Conservation (phyloP, 2,797 vertebrate genomes). For the Brachymystax lenok region DNA sequence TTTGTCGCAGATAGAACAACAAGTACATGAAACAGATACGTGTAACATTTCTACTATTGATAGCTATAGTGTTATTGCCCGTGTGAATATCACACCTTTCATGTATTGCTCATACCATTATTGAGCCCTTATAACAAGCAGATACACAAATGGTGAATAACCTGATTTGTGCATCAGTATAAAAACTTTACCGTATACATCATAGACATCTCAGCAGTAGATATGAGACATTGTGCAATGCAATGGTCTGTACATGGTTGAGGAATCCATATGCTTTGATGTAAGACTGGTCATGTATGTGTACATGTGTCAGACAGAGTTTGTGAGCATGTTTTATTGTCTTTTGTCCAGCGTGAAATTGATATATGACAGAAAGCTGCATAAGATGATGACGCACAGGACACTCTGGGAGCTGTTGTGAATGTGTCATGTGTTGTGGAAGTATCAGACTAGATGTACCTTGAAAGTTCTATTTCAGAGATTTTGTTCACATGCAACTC, state of each 20-base stretch:
- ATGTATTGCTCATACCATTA: neutral
- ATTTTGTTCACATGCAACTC: slow-evolving; percentile 68
- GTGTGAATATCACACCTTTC: neutral
- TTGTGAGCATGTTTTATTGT: slow-evolving; percentile 46
- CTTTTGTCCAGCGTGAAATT: slow-evolving; percentile 37
- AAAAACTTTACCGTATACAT: neutral
- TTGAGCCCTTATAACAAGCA: neutral
- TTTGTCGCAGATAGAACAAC: neutral
- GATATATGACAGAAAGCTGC: slow-evolving; percentile 46
- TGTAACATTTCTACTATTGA: neutral
- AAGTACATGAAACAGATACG: neutral
- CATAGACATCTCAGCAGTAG: too few species aligned
- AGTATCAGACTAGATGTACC: slow-evolving; percentile 72
- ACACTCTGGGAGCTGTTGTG: slow-evolving; percentile 41
- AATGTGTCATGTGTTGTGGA: slow-evolving; percentile 62
- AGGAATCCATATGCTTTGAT: slow-evolving; percentile 28
- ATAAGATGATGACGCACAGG: neutral
- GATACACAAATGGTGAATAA: neutral
- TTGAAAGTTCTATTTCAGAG: slow-evolving; percentile 75
- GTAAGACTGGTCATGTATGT: too few species aligned
- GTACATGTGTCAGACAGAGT: too few species aligned
- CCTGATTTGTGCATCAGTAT: neutral
- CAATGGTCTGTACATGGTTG: too few species aligned
- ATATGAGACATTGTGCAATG: too few species aligned
- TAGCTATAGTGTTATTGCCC: neutral